Evolutionary conservation across 2,888 invertebrate genomes (phyloP).

Genomic region (Tetragonisca angustula): DNA sequence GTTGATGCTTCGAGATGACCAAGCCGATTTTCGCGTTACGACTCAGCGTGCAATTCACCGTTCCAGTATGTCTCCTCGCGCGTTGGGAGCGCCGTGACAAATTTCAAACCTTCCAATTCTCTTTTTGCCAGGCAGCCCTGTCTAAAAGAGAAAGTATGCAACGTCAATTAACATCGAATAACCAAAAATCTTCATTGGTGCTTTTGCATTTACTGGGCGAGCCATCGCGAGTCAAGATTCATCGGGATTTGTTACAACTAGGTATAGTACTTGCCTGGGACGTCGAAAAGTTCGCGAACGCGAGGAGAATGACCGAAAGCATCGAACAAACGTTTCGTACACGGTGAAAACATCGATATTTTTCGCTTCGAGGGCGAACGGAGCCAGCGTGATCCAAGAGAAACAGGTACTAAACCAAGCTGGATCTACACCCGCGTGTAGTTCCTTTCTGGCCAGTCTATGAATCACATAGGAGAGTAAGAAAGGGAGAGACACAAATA

Average conservation of each 20-base stretch:
- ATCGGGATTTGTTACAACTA: no score
- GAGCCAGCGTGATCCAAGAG: slow-evolving; percentile 51
- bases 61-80: slow-evolving; percentile 20
- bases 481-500: slow-evolving; percentile 52
- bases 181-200: background rate
- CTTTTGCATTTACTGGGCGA: background rate
- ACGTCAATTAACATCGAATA: slow-evolving; percentile 5
- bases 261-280: slow-evolving; percentile 15
- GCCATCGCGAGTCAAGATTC: background rate
- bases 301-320: slow-evolving; percentile 34
- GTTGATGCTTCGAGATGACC: slow-evolving; percentile 64
- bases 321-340: slow-evolving; percentile 32
- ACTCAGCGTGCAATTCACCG: slow-evolving; percentile 25
- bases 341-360: slow-evolving; percentile 19
- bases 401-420: slow-evolving; percentile 34
- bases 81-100: slow-evolving; percentile 67
- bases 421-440: slow-evolving; percentile 58
- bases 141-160: background rate
- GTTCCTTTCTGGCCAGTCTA: slow-evolving; percentile 63
- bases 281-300: slow-evolving; percentile 11
- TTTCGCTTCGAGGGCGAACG: slow-evolving; percentile 11
- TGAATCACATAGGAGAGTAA: slow-evolving; percentile 66
- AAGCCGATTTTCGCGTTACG: slow-evolving; percentile 66
- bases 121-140: slow-evolving; percentile 12
- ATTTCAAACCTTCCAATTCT: slow-evolving; percentile 63